A percentile compares a stretch with the other conserved stretches of the same genome.
phyloP scores from a whole-genome alignment of 2,888 invertebrate species.

The Lepidonotus clava region DNA sequence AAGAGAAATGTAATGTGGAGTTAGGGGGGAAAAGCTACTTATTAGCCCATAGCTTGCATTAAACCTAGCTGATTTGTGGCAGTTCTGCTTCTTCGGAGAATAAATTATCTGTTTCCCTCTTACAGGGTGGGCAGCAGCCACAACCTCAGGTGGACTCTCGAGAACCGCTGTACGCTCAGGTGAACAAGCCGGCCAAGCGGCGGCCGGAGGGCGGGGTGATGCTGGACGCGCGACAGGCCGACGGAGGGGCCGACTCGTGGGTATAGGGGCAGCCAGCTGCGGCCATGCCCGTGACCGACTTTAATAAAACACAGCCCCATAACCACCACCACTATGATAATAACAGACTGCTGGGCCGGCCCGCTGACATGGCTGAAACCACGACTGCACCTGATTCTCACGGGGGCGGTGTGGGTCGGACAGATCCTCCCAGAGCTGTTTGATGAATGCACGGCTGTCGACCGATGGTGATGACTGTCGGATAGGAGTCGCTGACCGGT shows the following conservation, averaged over 20 bases:
- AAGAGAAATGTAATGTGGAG: too few species aligned
- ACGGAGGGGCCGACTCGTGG: conserved; percentile 77
- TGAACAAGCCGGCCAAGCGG: conserved; percentile 72
- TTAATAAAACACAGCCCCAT: too few species aligned
- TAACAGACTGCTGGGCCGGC: not conserved
- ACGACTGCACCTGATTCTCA: not conserved
- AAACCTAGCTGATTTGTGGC: not conserved
- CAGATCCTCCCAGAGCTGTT: too few species aligned
- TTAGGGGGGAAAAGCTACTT: too few species aligned
- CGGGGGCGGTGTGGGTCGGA: too few species aligned
- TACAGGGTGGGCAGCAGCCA: conserved; percentile 56
- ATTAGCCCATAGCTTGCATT: too few species aligned
- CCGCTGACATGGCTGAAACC: not conserved
- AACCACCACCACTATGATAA: conserved; percentile 10
- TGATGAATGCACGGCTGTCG: too few species aligned
- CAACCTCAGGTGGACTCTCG: conserved; percentile 55
- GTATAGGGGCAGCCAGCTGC: conserved; percentile 65
- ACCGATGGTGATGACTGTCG: too few species aligned
- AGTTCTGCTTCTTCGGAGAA: not conserved
- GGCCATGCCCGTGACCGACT: not conserved
- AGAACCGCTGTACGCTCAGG: conserved; percentile 77
- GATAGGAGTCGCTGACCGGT: too few species aligned
- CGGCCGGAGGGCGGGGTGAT: conserved; percentile 57
- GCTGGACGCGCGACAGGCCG: conserved; percentile 63
- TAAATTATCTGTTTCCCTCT: not conserved